These are phyloP conservation scores for Drosophila kohkoa DNA, from an alignment of 1,140 invertebrate genomes.

Conservation along the genomic window DNA sequence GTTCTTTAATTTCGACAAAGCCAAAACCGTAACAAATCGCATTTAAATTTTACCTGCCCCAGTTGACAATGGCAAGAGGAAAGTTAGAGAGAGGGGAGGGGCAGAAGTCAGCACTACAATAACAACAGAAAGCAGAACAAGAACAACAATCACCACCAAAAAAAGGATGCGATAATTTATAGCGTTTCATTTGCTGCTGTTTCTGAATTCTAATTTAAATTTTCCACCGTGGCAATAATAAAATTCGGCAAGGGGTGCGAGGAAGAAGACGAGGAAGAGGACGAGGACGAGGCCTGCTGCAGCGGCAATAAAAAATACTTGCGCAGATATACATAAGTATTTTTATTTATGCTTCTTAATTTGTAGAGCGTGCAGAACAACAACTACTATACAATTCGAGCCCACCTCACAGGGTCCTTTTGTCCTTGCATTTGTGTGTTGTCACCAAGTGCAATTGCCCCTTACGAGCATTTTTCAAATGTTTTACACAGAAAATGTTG, in stretches of 20 bases:
- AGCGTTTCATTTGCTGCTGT: conserved; percentile 73
- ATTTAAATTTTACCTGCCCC: conserved; percentile 81
- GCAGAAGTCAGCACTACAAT: conserved; percentile 20
- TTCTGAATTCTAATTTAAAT: conserved; percentile 84
- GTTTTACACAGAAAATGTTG: conserved; percentile 66
- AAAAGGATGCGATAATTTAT: conserved; percentile 84
- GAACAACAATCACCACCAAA: conserved; percentile 68
- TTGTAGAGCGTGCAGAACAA: conserved; percentile 72
- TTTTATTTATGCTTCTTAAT: conserved; percentile 82
- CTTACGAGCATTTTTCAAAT: conserved; percentile 78
- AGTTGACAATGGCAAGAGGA: conserved; percentile 6
- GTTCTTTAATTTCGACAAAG: conserved; percentile 71
- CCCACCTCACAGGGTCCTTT: not conserved
- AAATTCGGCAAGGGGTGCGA: conserved; percentile 51
- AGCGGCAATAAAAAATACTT: conserved; percentile 63
- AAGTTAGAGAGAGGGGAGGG: not conserved
- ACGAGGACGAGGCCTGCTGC: conserved; percentile 22
- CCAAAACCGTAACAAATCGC: conserved; percentile 83
- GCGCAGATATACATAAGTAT: conserved; percentile 45
- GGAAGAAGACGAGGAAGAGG: not conserved
- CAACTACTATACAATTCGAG: conserved; percentile 29
- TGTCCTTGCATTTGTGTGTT: conserved; percentile 28
- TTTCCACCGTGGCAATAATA: conserved; percentile 71
- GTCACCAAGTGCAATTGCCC: conserved; percentile 72
- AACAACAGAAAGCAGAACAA: conserved; percentile 3